Evolutionary conservation across 2,113 vertebrate genomes (phyloP).

Genomic region (Leptobrachium ailaonicum): DNA sequence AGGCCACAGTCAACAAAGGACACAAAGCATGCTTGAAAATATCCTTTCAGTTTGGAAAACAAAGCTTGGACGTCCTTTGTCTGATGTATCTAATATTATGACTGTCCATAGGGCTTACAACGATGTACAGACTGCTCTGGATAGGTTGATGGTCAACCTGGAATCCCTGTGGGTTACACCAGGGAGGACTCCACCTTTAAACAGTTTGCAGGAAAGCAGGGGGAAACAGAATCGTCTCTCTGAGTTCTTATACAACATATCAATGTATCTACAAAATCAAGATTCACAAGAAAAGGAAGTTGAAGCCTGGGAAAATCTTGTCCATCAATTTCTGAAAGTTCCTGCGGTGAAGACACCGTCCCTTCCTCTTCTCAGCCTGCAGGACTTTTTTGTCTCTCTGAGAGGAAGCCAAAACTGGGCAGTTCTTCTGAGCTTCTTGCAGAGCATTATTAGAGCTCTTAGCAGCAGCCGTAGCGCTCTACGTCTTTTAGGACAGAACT

Average conservation of each 20-base stretch:
- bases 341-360: constrained; percentile 68
- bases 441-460: constrained; percentile 71
- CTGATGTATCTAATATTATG: neutral
- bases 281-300: constrained; percentile 68
- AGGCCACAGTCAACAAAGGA: constrained; percentile 24
- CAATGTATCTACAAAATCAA: constrained; percentile 71
- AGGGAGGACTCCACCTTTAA: neutral
- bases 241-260: constrained; percentile 83
- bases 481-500: constrained; percentile 78
- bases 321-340: constrained; percentile 65
- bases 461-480: constrained; percentile 72
- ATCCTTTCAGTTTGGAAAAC: constrained; percentile 38
- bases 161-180: constrained; percentile 60
- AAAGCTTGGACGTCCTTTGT: constrained; percentile 7
- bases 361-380: constrained; percentile 73
- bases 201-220: neutral
- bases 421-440: constrained; percentile 74
- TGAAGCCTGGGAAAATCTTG: constrained; percentile 72
- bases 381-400: constrained; percentile 80
- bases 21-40: constrained; percentile 18
- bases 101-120: neutral
- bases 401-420: constrained; percentile 84
- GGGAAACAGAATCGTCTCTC: constrained; percentile 49
- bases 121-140: constrained; percentile 14
- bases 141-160: constrained; percentile 18